Conservation (phyloP, 2,113 vertebrate genomes). For the Nesoenas mayeri region DNA sequence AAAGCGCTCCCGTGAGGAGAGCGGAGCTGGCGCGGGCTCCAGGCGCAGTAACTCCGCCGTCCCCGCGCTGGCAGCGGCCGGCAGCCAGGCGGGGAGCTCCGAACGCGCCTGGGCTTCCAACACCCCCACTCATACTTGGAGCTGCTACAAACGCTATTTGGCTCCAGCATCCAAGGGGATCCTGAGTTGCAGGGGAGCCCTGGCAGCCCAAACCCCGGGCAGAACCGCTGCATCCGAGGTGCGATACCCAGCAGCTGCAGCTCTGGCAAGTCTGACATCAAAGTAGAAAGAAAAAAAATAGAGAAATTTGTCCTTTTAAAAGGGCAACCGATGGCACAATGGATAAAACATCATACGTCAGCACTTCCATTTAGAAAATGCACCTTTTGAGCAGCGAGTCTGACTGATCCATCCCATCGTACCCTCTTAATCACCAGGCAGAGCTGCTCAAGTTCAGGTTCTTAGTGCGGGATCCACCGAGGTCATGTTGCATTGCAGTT, state of each 20-base stretch:
- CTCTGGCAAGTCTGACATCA: too few species aligned
- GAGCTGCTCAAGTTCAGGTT: not conserved
- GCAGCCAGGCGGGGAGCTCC: too few species aligned
- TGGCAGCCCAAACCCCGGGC: too few species aligned
- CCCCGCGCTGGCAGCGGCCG: not conserved
- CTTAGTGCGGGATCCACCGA: rapidly evolving
- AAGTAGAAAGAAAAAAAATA: not conserved
- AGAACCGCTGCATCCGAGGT: not conserved
- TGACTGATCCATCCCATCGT: rapidly evolving
- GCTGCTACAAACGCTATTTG: rapidly evolving
- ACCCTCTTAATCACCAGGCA: not conserved
- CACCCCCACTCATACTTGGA: rapidly evolving
- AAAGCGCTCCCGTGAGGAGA: not conserved
- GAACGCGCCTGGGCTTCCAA: rapidly evolving
- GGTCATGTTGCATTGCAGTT: rapidly evolving
- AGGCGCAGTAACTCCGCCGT: too few species aligned
- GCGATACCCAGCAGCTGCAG: rapidly evolving
- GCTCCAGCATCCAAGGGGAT: not conserved
- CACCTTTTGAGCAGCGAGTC: not conserved
- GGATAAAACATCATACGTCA: rapidly evolving
- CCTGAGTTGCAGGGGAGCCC: rapidly evolving
- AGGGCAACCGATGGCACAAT: rapidly evolving
- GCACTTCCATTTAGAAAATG: not conserved
- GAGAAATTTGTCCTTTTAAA: not conserved
- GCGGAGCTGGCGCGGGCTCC: not conserved